Base-by-base conservation (phyloP, 2,888 invertebrate genomes). In the Colletes collaris region DNA sequence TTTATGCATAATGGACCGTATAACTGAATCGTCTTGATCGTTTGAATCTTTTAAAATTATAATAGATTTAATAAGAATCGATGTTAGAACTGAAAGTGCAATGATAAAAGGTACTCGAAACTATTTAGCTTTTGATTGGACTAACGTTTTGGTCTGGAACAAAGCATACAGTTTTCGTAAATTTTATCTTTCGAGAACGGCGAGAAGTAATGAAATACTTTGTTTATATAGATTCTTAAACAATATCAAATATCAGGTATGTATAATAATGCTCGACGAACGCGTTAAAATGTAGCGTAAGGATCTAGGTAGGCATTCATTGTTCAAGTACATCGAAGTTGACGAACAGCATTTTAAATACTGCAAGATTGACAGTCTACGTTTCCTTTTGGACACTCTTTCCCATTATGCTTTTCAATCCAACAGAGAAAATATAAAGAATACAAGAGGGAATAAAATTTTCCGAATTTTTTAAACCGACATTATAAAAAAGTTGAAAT, bases 321-420 rank as follows among this genome's bases (percentile, higher is more conserved):
- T 49, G 40, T 65, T 76, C 78, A 76, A 70, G 78, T 65, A 76
- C 64, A 64, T 50, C 16, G 19, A 55, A 65, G 76, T 69, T 11
- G 55, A 60, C 40, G 64, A 55, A 76, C 64, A 60, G 69, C 44
- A 78, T 78, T 50, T 69, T 65, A 78, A 78, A 65, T 50, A 46
- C 40, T 19, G 46, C 44, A 16, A 76, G 69, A 65, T 46, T 16
- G 49, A 19, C 50, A 50, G 16, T 58, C 19, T 16, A 68, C 8
- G 44, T 68, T 11, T 46, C 46, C 27, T 46, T 10, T 35, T 46
- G 46, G 27, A 35, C n/a, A 37, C 16, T 58, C 13, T 16, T 27
- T n/a, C 35, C 6, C 16, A 35, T 27, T 10, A 7, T 19, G 19
- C 6, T 13, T 71, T 49, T 10, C n/a, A n/a, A 19, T 44, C 3